Conservation (phyloP, 2,797 vertebrate genomes). For the Carcharodon carcharias region DNA sequence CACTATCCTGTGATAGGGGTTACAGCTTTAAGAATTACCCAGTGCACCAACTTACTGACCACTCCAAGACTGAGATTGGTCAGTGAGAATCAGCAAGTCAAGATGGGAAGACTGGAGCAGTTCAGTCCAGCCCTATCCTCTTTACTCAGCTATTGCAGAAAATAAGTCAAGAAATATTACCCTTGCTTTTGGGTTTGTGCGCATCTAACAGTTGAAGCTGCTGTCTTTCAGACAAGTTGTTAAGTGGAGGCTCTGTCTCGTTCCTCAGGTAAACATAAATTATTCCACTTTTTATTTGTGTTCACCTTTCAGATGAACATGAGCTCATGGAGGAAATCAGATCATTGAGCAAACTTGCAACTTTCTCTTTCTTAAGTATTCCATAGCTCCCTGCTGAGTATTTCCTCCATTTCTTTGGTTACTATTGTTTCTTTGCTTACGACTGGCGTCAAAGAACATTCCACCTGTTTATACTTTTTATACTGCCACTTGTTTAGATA, state of each 20-base stretch:
- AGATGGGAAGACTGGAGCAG: not conserved
- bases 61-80: not conserved
- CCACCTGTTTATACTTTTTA: not conserved
- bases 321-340: not conserved
- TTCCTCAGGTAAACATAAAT: not conserved
- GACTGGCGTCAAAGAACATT: not conserved
- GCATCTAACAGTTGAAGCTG: not conserved
- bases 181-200: not conserved
- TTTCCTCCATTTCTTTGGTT: not conserved
- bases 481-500: not conserved
- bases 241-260: not conserved
- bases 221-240: not conserved
- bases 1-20: not conserved
- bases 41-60: not conserved
- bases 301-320: not conserved
- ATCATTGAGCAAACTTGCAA: not conserved
- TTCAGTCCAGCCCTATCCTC: not conserved
- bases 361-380: not conserved
- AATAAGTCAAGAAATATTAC: not conserved
- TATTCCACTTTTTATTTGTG: not conserved
- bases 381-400: not conserved
- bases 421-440: too few relatives aligned
- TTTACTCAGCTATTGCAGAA: not conserved
- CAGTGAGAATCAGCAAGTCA: not conserved
- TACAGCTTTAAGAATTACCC: not conserved